A percentile compares a stretch with the other conserved stretches of the same genome.
Conservation (phyloP, 2,113 vertebrate genomes). For the Hiodon tergisus region DNA sequence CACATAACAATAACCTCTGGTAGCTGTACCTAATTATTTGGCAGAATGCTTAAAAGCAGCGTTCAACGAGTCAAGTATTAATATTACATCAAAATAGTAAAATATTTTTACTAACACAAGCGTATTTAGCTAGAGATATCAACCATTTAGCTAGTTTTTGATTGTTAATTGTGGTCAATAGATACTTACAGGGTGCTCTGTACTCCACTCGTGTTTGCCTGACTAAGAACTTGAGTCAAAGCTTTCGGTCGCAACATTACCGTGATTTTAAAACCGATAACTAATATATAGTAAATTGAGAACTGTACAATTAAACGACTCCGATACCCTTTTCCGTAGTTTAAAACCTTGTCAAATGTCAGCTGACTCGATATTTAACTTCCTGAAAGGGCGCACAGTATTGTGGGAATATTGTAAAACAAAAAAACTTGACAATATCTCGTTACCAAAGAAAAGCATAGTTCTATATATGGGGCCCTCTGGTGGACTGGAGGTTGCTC, state of each 20-base stretch:
- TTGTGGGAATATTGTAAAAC: neutral
- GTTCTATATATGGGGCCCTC: too few species aligned
- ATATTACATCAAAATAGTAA: too few species aligned
- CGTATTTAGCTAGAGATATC: too few species aligned
- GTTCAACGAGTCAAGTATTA: neutral
- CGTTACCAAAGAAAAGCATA: too few species aligned
- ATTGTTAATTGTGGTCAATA: neutral
- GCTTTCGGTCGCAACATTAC: constrained; percentile 85
- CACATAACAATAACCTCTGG: neutral
- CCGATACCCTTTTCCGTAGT: neutral
- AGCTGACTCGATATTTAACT: constrained; percentile 14
- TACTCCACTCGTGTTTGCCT: constrained; percentile 92
- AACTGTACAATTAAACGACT: neutral
- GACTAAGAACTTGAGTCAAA: constrained; percentile 91
- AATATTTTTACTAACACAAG: too few species aligned
- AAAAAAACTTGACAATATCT: too few species aligned
- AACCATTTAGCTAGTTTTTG: neutral
- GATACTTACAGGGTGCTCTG: constrained; percentile 93
- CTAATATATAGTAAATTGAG: neutral
- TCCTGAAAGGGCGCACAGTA: constrained; percentile 7
- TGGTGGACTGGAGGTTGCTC: too few species aligned
- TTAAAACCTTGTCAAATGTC: neutral
- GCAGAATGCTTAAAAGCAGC: neutral
- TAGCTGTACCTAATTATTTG: neutral
- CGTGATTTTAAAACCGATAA: neutral